A percentile compares a stretch with the other conserved stretches of the same genome.
Evolutionary conservation across 1,140 invertebrate species (phyloP).

Genomic region (Zophobas morio): DNA sequence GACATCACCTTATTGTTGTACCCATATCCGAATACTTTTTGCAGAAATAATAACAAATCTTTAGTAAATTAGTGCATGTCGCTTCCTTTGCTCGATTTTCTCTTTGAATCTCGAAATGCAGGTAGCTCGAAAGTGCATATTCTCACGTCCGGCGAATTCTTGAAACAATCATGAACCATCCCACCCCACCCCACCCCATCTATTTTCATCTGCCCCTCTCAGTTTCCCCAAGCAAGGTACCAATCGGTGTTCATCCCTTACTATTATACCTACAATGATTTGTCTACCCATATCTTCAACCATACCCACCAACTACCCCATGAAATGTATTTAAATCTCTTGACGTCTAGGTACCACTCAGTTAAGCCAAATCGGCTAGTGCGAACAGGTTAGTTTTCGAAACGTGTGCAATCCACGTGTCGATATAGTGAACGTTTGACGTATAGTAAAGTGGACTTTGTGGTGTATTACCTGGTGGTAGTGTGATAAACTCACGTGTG

Average conservation of each 20-base stretch:
- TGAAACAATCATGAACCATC: slow-evolving; percentile 42
- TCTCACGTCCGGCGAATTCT: slow-evolving; percentile 51
- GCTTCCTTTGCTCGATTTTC: no score
- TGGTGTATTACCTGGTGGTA: neutral
- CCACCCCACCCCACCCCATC: slow-evolving; percentile 22
- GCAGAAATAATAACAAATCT: no score
- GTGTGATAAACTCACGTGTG: neutral
- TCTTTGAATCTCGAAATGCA: neutral
- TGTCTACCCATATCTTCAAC: slow-evolving; percentile 10
- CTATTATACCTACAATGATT: slow-evolving; percentile 32
- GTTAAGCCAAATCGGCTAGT: slow-evolving; percentile 50
- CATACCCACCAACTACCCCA: slow-evolving; percentile 42
- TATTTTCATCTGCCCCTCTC: slow-evolving; percentile 18
- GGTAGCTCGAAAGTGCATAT: slow-evolving; percentile 49
- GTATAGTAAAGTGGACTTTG: neutral
- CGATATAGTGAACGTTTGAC: slow-evolving; percentile 1
- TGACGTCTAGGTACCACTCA: slow-evolving; percentile 36
- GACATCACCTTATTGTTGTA: no score
- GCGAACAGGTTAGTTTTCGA: slow-evolving; percentile 48
- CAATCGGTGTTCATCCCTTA: slow-evolving; percentile 26
- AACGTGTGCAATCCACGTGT: slow-evolving; percentile 28
- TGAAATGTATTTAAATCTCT: slow-evolving; percentile 52
- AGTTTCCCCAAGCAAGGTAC: neutral
- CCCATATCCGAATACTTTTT: no score
- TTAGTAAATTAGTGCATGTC: no score